A percentile compares a stretch with the other conserved stretches of the same genome.
phyloP scores from a whole-genome alignment of 2,888 invertebrate genomes.

The Amblyjoppa fuscipennis region DNA sequence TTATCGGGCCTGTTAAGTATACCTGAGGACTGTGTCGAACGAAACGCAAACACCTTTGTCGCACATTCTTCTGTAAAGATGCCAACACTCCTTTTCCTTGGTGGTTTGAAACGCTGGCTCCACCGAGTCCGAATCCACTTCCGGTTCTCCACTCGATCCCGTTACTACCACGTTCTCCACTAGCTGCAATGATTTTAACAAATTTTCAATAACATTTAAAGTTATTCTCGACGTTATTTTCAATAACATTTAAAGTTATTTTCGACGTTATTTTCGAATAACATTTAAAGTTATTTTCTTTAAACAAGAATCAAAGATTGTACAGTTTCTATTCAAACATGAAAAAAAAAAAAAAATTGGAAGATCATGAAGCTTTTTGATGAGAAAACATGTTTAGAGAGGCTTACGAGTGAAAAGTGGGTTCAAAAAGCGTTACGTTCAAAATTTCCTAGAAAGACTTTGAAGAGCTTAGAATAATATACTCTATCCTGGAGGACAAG shows the following conservation, averaged over 20 bases:
- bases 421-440: too few relatives aligned
- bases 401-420: too few relatives aligned
- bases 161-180: constrained; percentile 53
- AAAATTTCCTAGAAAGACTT: too few relatives aligned
- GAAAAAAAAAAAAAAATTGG: too few relatives aligned
- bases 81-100: constrained; percentile 90
- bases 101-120: constrained; percentile 86
- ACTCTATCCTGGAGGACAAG: too few relatives aligned
- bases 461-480: too few relatives aligned
- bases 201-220: background rate
- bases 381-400: too few relatives aligned
- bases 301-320: background rate
- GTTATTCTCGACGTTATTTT: background rate
- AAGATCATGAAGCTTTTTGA: too few relatives aligned
- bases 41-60: constrained; percentile 89
- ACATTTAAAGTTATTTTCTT: background rate
- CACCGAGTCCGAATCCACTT: constrained; percentile 76
- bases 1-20: constrained; percentile 22
- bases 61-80: constrained; percentile 89
- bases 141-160: constrained; percentile 64
- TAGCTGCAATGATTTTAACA: constrained; percentile 35
- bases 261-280: too few relatives aligned
- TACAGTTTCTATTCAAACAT: background rate
- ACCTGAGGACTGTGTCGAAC: constrained; percentile 89
- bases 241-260: background rate